phyloP scores from a whole-genome alignment of 2,888 invertebrate species.

The Drosophila greeni region DNA sequence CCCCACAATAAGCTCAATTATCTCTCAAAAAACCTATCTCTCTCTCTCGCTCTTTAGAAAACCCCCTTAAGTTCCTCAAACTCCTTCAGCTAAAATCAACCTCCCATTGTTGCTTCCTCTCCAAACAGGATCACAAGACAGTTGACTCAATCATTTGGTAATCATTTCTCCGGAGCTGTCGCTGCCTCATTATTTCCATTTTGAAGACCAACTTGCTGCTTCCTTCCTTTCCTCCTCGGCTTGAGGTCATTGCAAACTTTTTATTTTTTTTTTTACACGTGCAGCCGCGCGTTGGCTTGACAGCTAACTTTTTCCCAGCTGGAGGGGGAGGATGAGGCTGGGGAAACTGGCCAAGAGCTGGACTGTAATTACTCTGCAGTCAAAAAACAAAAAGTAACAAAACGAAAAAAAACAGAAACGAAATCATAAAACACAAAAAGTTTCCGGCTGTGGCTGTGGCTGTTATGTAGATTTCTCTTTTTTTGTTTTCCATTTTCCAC shows the following conservation, averaged over 20 bases:
- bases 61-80: no score
- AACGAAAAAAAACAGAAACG: constrained; percentile 5
- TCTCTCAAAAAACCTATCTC: no score
- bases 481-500: constrained; percentile 10
- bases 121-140: background rate
- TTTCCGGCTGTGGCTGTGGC: constrained; percentile 46
- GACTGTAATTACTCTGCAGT: constrained; percentile 65
- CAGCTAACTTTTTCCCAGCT: constrained; percentile 50
- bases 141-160: constrained; percentile 2
- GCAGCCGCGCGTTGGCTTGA: constrained; percentile 46
- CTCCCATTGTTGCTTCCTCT: background rate
- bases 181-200: constrained; percentile 7
- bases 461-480: constrained; percentile 65
- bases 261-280: constrained; percentile 56
- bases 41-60: no score
- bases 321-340: background rate
- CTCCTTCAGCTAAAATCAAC: background rate
- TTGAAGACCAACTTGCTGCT: constrained; percentile 4
- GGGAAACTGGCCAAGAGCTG: constrained; percentile 43
- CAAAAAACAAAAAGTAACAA: constrained; percentile 27
- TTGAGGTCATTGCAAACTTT: constrained; percentile 48
- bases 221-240: background rate
- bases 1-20: no score
- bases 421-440: constrained; percentile 58
- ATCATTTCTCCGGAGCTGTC: constrained; percentile 3